Evolutionary conservation across 2,888 invertebrate species (phyloP).

Genomic region (Crocallis elinguaria): DNA sequence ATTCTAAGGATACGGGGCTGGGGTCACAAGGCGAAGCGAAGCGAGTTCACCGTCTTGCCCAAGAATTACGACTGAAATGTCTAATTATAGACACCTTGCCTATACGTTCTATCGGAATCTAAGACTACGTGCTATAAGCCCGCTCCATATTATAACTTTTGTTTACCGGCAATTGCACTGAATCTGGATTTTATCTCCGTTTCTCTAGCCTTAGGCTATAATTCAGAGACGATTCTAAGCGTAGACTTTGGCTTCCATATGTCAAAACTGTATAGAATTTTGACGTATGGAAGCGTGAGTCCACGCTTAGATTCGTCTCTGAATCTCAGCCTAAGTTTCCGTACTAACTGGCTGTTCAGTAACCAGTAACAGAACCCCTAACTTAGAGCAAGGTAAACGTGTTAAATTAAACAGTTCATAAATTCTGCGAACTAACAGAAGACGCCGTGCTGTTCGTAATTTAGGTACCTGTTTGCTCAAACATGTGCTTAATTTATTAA

Average conservation of each 20-base stretch:
- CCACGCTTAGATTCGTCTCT: no score
- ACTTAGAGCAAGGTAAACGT: slow-evolving; percentile 36
- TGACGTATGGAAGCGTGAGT: no score
- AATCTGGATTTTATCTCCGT: slow-evolving; percentile 1
- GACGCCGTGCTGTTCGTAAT: slow-evolving; percentile 36
- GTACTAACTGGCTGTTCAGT: slow-evolving; percentile 1
- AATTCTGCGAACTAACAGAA: slow-evolving; percentile 39
- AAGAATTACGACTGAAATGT: slow-evolving; percentile 56
- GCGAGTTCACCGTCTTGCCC: slow-evolving; percentile 50
- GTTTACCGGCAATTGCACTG: not conserved
- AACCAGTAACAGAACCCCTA: slow-evolving; percentile 9
- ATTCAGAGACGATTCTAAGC: no score
- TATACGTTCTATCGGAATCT: slow-evolving; percentile 40
- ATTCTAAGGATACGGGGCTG: slow-evolving; percentile 28
- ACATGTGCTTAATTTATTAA: slow-evolving; percentile 58
- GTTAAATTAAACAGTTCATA: slow-evolving; percentile 41
- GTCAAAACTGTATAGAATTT: no score
- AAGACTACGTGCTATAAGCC: slow-evolving; percentile 3
- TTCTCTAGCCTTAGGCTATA: no score
- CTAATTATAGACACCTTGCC: slow-evolving; percentile 63
- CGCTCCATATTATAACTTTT: slow-evolving; percentile 6
- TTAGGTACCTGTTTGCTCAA: slow-evolving; percentile 39
- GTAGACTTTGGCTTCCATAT: no score
- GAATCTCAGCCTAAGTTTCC: no score
- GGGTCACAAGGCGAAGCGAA: slow-evolving; percentile 49